Base-by-base conservation (phyloP, 2,797 vertebrate genomes). In the Myotis vivesi region DNA sequence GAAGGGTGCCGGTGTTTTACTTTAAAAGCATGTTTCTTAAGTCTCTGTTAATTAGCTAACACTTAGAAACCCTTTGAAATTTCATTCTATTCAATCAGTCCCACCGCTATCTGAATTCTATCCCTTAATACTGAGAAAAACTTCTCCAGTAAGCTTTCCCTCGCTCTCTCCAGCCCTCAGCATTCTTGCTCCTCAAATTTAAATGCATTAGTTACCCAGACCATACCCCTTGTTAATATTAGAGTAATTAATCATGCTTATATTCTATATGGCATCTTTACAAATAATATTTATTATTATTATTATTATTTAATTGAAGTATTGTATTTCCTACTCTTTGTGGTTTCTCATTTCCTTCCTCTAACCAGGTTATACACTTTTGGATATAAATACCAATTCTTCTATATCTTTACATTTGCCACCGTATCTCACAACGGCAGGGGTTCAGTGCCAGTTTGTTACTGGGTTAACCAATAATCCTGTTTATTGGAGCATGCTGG, bases 11-110 rank as follows among this genome's bases (percentile, higher is more conserved):
- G 77, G 41, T 83, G 10, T 95, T 97, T 92, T 94, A 85, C 49
- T 93, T 87, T 71, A 80, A 85, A 95, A 81, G 30, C 23, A n/a
- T 69, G 28, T 79, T 95, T 92, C 55, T 75, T 66, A 87, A 82
- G n/a, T 44, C 55, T 89, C 41, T 92, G 16, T 97, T 95, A 91
- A 36, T 95, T 93, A 83, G 62, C 51, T 81, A 94, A 94, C 73
- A 88, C 79, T 88, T 94, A 87, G 76, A 62, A 76, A 64, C 44
- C 51, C 71, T 85, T 85, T 81, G 55, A 51, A 76, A 73, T 94
- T 75, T 91, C 41, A 38, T 94, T 41, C 25, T 92, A 16, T 71
- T 77, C 59, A 89, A 22, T 92, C 53, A 94, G 1, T 66, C 22
- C 76, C 76, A 10, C 64, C 36, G 51, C 30, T 92, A 3, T 81